Evolutionary conservation across 2,797 vertebrate species (phyloP).

Genomic region (Limosa lapponica): DNA sequence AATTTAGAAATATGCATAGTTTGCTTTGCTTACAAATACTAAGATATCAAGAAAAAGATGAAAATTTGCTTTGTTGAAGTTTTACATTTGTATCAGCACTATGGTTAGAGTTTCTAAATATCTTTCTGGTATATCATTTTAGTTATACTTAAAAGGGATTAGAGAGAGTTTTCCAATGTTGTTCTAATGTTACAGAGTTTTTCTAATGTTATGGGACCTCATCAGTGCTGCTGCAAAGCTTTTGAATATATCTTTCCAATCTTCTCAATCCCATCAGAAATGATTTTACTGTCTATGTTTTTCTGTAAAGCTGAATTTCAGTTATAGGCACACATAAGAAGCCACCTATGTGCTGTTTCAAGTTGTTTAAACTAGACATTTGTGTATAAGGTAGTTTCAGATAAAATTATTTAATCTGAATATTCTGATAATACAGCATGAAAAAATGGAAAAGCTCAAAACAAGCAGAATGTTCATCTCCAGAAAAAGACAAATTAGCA

Average conservation of each 20-base stretch:
- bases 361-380: neutral
- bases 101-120: neutral
- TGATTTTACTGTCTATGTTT: neutral
- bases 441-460: neutral
- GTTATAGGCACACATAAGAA: neutral
- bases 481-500: neutral
- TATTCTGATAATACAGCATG: neutral
- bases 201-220: neutral
- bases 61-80: neutral
- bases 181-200: neutral
- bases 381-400: rapidly evolving
- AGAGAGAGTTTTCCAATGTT: neutral
- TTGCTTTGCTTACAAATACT: neutral
- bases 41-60: neutral
- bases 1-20: neutral
- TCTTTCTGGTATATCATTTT: neutral
- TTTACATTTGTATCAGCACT: neutral
- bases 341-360: neutral
- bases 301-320: neutral
- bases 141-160: neutral
- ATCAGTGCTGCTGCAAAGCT: neutral
- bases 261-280: neutral
- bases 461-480: neutral
- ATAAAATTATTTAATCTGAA: neutral
- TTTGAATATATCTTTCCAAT: neutral